These are phyloP conservation scores for Odontamblyopus rebecca DNA, from an alignment of 2,797 vertebrate genomes.

Conservation along the genomic window DNA sequence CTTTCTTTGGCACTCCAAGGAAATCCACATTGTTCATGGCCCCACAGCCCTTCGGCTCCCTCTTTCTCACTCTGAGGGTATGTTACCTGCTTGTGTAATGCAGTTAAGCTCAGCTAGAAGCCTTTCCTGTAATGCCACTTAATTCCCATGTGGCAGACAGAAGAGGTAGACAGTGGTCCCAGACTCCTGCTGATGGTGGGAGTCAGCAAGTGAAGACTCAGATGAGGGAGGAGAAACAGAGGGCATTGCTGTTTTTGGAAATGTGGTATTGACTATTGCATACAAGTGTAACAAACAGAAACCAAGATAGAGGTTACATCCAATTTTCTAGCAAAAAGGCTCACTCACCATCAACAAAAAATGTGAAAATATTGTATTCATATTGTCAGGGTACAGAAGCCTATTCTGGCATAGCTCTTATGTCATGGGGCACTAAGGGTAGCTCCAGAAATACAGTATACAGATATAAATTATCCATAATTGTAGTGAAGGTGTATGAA, in stretches of 20 bases:
- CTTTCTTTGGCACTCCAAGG: slow-evolving; percentile 37
- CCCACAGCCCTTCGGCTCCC: slow-evolving; percentile 34
- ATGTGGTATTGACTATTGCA: slow-evolving; percentile 76
- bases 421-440: no score
- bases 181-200: slow-evolving; percentile 10
- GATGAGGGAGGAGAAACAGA: slow-evolving; percentile 53
- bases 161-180: slow-evolving; percentile 15
- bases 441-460: no score
- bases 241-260: slow-evolving; percentile 82
- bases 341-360: no score
- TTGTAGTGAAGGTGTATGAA: no score
- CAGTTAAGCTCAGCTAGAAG: slow-evolving; percentile 95
- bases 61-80: slow-evolving; percentile 74
- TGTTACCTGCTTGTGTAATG: slow-evolving; percentile 94
- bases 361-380: no score
- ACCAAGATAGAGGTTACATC: no score
- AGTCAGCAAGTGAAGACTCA: background rate
- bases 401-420: no score
- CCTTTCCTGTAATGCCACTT: slow-evolving; percentile 95
- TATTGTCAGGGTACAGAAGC: no score
- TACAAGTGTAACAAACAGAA: background rate
- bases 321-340: no score
- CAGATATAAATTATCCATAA: no score
- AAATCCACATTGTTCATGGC: slow-evolving; percentile 28
- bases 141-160: slow-evolving; percentile 90